Conservation (phyloP, 2,888 invertebrate genomes). For the Caenorhabditis angaria region DNA sequence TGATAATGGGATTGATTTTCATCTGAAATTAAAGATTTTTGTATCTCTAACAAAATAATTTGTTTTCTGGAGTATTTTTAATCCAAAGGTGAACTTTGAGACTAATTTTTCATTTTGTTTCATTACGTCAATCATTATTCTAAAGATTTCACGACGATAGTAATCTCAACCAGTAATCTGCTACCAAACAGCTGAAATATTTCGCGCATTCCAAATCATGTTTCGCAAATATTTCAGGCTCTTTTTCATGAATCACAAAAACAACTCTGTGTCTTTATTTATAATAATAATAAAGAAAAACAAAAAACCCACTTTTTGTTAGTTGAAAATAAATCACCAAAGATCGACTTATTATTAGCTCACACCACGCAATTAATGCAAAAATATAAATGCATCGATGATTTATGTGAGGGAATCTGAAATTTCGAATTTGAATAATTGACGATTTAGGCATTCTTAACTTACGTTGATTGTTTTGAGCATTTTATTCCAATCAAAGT, state of each 20-base stretch:
- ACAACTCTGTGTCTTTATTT: not conserved
- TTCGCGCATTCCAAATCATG: too few relatives aligned
- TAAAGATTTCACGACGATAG: too few relatives aligned
- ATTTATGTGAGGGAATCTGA: slow-evolving; percentile 23
- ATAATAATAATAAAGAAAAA: too few relatives aligned
- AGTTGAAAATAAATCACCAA: slow-evolving; percentile 21
- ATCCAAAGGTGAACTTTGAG: not conserved
- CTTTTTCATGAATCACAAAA: not conserved
- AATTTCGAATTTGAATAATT: too few relatives aligned
- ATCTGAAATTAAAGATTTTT: not conserved
- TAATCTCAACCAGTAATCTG: too few relatives aligned
- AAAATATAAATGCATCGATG: slow-evolving; percentile 13
- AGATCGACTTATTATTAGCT: slow-evolving; percentile 20
- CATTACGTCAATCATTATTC: too few relatives aligned
- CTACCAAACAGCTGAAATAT: too few relatives aligned
- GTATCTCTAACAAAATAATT: not conserved
- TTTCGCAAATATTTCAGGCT: too few relatives aligned
- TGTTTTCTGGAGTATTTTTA: not conserved
- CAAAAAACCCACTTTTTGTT: not conserved
- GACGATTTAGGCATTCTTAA: too few relatives aligned
- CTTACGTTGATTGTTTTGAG: slow-evolving; percentile 15
- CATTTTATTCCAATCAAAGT: slow-evolving; percentile 16
- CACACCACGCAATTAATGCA: slow-evolving; percentile 16
- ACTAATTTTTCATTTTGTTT: too few relatives aligned
- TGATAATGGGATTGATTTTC: not conserved